Base-by-base conservation (phyloP, 2,888 invertebrate species). In the Pollenia griseotomentosa region DNA sequence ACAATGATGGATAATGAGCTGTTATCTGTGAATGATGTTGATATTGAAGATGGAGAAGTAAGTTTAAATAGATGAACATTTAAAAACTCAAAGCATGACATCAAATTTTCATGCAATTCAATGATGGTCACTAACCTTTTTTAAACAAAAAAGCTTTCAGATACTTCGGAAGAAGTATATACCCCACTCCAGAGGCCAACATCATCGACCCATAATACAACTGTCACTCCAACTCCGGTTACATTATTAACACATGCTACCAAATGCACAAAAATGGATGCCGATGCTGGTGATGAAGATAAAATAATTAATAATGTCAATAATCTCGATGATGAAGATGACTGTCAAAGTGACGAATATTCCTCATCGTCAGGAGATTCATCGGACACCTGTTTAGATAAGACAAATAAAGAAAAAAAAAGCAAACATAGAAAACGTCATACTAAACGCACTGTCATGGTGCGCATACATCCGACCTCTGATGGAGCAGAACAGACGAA, bases 31-130 rank as follows among this genome's bases (percentile, higher is more conserved):
- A 94, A 95, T 90, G 94, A 95, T 89, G 95, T 94, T 88, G 96
- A 95, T 91, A 93, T 95, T 86, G 95, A 96, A 91, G 96, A 96
- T 87, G 96, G 96, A 90, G 96, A 96, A 95, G 96, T 96, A 93
- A 94, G 94, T 86, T 23, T 33, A 44, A 65, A 44, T 61, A 10
- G 5, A 12, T 5, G 7, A 44, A 79, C 14, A 51, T 14, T 44
- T 4, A 55, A 14, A 14, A n/a, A 12, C 46, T 10, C 33, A 1
- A 8, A 23, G 46, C 23, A 19, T 51, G 3, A 57, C 44, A 63
- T 4, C 14, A n/a, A 12, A 19, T 19, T 11, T 70, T 6, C 48
- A n/a, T 19, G 42, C 14, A 51, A 44, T 81, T 59, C 9, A 75
- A 73, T 57, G n/a, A 55, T 7, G 12, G 40, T 77, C 57, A 70